Evolutionary conservation across 2,113 vertebrate genomes (phyloP).

Genomic region (Petroica traversi): DNA sequence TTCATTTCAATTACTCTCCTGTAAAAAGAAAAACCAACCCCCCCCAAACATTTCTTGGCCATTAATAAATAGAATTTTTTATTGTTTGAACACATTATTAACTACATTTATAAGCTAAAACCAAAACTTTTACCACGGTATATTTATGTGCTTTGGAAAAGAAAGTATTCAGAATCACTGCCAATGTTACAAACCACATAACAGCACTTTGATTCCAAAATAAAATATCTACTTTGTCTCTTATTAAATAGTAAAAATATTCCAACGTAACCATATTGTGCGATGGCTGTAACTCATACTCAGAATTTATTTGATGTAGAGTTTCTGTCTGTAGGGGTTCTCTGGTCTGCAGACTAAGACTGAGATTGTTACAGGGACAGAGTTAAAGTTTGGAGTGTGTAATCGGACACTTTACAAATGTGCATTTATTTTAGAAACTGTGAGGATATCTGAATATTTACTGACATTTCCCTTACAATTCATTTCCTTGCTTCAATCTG

Average conservation of each 20-base stretch:
- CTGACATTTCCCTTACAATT: not conserved
- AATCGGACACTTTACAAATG: slow-evolving; percentile 15
- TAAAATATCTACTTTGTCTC: slow-evolving; percentile 29
- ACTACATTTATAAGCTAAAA: slow-evolving; percentile 40
- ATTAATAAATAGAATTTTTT: slow-evolving; percentile 47
- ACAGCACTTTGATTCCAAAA: slow-evolving; percentile 44
- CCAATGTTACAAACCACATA: slow-evolving; percentile 38
- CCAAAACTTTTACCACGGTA: slow-evolving; percentile 51
- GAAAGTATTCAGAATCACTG: slow-evolving; percentile 43
- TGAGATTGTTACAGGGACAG: not conserved
- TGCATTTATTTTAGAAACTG: slow-evolving; percentile 46
- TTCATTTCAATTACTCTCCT: not conserved
- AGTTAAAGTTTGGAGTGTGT: slow-evolving; percentile 7
- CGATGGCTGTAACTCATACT: slow-evolving; percentile 26
- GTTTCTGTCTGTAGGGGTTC: slow-evolving; percentile 18
- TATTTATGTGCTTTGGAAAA: slow-evolving; percentile 47
- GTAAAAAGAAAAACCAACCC: not conserved
- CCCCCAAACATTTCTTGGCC: slow-evolving; percentile 4
- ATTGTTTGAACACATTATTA: slow-evolving; percentile 56
- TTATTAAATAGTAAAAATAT: slow-evolving; percentile 48
- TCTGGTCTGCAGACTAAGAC: not conserved
- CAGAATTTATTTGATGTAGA: slow-evolving; percentile 31
- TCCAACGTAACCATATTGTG: slow-evolving; percentile 5
- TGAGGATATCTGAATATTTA: slow-evolving; percentile 29
- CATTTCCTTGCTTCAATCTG: not conserved